Evolutionary conservation across 2,888 invertebrate genomes (phyloP).

Genomic region (Cabera pusaria): DNA sequence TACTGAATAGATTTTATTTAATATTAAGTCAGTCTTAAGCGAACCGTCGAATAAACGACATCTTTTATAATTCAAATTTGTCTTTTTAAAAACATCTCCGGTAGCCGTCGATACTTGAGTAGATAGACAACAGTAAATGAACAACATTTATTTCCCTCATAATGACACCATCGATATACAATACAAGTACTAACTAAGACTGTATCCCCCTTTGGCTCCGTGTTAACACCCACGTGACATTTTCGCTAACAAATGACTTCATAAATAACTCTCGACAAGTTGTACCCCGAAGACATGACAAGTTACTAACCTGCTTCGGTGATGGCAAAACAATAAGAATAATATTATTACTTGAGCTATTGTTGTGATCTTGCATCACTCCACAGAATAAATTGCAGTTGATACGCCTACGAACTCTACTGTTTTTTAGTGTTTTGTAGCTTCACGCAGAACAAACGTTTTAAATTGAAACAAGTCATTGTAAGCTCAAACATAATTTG

Average conservation of each 20-base stretch:
- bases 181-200: no score
- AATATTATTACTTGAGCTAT: conserved; percentile 37
- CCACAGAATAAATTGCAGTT: conserved; percentile 24
- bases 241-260: conserved; percentile 46
- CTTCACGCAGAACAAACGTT: conserved; percentile 29
- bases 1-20: no score
- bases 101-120: no score
- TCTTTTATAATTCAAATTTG: no score
- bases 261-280: conserved; percentile 43
- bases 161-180: no score
- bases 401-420: conserved; percentile 37
- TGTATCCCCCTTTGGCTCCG: conserved; percentile 28
- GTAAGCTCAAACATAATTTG: conserved; percentile 15
- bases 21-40: no score
- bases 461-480: conserved; percentile 31
- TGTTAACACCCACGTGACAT: conserved; percentile 45
- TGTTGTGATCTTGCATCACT: conserved; percentile 42
- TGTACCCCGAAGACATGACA: conserved; percentile 40
- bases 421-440: conserved; percentile 20
- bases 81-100: no score
- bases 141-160: no score
- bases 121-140: no score
- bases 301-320: conserved; percentile 34
- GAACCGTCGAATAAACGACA: no score
- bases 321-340: conserved; percentile 50